A percentile compares a stretch with the other conserved stretches of the same genome.
Conservation (phyloP, 2,113 vertebrate genomes). For the Ammodytes dubius region DNA sequence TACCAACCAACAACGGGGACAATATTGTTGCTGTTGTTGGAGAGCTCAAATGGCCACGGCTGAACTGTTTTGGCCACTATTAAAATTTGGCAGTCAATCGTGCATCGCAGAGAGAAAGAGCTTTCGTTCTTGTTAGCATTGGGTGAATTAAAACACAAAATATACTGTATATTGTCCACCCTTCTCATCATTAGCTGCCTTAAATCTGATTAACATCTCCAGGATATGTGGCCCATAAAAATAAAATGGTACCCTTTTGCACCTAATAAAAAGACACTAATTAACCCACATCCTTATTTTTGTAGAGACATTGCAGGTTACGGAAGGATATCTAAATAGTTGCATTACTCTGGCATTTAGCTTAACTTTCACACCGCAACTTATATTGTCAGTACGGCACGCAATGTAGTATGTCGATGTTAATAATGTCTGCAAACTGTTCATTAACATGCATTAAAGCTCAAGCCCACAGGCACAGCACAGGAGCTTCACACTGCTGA, state of each 20-base stretch:
- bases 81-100: no score
- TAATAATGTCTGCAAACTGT: slow-evolving; percentile 54
- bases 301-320: slow-evolving; percentile 35
- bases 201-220: slow-evolving; percentile 47
- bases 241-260: slow-evolving; percentile 59
- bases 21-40: no score
- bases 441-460: slow-evolving; percentile 42
- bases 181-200: slow-evolving; percentile 51
- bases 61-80: no score
- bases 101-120: no score
- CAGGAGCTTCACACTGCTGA: no score
- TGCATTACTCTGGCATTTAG: slow-evolving; percentile 13
- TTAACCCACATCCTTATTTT: slow-evolving; percentile 46
- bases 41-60: no score
- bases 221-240: slow-evolving; percentile 67
- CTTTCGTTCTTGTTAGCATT: no score
- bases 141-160: no score
- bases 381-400: slow-evolving; percentile 45
- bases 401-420: slow-evolving; percentile 55
- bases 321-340: slow-evolving; percentile 16
- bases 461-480: slow-evolving; percentile 20
- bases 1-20: no score
- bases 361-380: slow-evolving; percentile 27
- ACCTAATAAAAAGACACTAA: slow-evolving; percentile 61
- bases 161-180: no score